Evolutionary conservation across 1,140 invertebrate species (phyloP), one percentile per base, ranked within the genome.

Genomic region (Ips nitidus): DNA sequence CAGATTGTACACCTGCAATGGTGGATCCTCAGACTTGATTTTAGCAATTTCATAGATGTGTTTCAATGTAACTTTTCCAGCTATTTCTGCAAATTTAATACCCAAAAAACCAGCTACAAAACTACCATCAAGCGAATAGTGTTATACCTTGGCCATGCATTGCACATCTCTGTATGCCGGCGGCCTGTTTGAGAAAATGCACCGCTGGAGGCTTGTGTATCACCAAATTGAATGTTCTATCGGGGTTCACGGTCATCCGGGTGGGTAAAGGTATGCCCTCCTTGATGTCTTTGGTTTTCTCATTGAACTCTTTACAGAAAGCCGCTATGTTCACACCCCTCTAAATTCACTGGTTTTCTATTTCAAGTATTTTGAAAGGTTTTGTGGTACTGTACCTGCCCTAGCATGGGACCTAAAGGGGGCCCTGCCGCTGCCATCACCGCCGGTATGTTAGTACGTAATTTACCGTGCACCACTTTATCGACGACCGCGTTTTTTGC

Each of bases 251-350:
- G 60, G 89, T 85, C 5, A 97, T 87, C 75, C 89, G 84, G 66
- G 88, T 90, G 1, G 95, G 95, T 57, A 99, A 75, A 5, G 96
- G 96, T 70, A 97, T 90, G 36, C 97, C 98, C 80, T 91, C 89
- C 80, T 95, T 98, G 38, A 97, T 91, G 75, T 98, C 86, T 66
- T 90, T 91, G 1, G 98, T 99, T 79, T 86, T 90, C 76, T 94
- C 91, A 83, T 99, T 99, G 75, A 99, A 99, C 74, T 99, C 98
- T 84, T 99, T 99, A 78, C 95, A 97, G 83, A 99, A 99, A 57
- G 90, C 88, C 56, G 92, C 90, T 75, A 99, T 98, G 79, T 99
- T 98, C 41, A 99, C 90, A 52, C 95, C 94, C 78, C 95, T 88
- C 94, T 98, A 40, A 59, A 59, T 59, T 2, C 3, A 42, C 2